phyloP scores from a whole-genome alignment of 2,797 vertebrate genomes.

The Distichodus sexfasciatus region DNA sequence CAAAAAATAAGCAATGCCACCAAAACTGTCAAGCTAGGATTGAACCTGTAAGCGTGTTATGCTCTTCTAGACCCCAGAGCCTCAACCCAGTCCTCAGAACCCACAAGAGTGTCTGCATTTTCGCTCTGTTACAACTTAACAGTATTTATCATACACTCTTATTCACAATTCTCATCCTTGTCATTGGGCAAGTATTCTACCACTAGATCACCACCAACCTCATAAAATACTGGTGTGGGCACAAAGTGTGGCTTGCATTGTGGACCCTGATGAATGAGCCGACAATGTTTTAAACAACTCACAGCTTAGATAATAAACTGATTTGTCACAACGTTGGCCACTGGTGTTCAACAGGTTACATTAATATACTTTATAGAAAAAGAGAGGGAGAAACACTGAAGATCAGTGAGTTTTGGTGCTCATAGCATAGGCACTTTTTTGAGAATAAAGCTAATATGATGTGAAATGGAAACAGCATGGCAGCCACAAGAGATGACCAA shows the following conservation, averaged over 20 bases:
- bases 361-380: not conserved
- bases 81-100: not conserved
- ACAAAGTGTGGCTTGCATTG: too few relatives aligned
- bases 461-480: constrained; percentile 10
- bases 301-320: too few relatives aligned
- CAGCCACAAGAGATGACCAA: not conserved
- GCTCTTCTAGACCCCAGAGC: not conserved
- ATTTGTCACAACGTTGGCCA: too few relatives aligned
- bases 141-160: too few relatives aligned
- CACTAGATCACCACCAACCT: too few relatives aligned
- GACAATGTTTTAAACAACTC: too few relatives aligned
- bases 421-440: constrained; percentile 47
- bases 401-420: not conserved
- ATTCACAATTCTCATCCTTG: too few relatives aligned
- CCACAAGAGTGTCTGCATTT: not conserved
- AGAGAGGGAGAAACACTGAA: not conserved
- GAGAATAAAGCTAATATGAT: constrained; percentile 34
- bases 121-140: too few relatives aligned
- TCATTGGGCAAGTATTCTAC: too few relatives aligned
- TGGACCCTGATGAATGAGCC: too few relatives aligned
- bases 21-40: not conserved
- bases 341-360: not conserved
- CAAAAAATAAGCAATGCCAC: not conserved
- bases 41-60: not conserved
- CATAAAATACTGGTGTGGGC: too few relatives aligned